Base-by-base conservation (phyloP, 2,888 invertebrate species). In the Rutpela maculata region DNA sequence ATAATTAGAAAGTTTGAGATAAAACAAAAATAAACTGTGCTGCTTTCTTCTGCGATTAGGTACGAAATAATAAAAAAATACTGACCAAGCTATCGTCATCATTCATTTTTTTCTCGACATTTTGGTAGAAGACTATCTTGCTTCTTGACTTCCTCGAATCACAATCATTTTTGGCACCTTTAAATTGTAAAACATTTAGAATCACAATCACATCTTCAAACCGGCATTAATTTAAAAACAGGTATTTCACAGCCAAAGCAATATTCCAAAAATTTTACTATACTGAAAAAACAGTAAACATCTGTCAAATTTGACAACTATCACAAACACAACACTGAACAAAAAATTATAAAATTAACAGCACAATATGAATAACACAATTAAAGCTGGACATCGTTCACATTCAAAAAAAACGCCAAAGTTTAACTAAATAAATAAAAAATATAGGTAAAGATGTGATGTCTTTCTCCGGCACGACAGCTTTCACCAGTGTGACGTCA, bases 51-150 rank as follows among this genome's bases (percentile, higher is more conserved):
- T 50, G 15, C 43, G 0, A 2, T 50, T 50, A n/a, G n/a, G n/a
- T n/a, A 50, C 15, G 15, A 35, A 70, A 73, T 43, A 78, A 77
- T 76, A 82, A 82, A 81, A 82, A 79, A 80, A 86, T 89, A 90
- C 90, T 90, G 89, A 93, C 93, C 93, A 93, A 93, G 92, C 93
- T 93, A 91, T 93, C 93, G 87, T 93, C 93, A 93, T 93, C 93
- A 92, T 91, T 93, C 93, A 93, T 93, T 92, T 92, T 93, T 93
- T 93, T 91, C 92, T 92, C 91, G 92, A 91, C 93, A 93, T 93
- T 92, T 91, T 92, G 89, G 82, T 79, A 57, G 76, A 69, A 67
- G 12, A 63, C 75, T 81, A 80, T 78, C 76, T 74, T 74, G 74
- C 81, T 69, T 55, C 63, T 63, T 55, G 5, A 56, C 4, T 56